Evolutionary conservation across 2,888 invertebrate genomes (phyloP), one percentile per base, ranked within the genome.

Genomic region (Theristus sp.): DNA sequence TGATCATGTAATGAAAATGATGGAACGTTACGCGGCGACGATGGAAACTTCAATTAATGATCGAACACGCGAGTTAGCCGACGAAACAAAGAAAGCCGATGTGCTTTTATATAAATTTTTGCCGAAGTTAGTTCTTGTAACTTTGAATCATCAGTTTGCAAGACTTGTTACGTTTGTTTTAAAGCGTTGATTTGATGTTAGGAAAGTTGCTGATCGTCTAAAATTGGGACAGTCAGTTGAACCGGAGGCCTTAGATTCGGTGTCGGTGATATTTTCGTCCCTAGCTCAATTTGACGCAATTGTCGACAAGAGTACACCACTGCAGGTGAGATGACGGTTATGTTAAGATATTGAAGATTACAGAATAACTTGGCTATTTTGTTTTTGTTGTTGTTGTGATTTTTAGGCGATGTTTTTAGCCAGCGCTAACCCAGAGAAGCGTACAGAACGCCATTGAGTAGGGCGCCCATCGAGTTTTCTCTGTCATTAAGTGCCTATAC

Each of bases 1-100:
- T 71, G 94, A 94, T 76, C 91, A 91, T 73, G 91, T 93, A 90
- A 87, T 93, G 81, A 86, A 87, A 0, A 90, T 93, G 84, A 90
- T 94, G 89, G 93, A 93, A 75, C 89, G 89, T 73, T 91, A 93
- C 73, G 90, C 93, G 22, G 89, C 87, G 69, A 93, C 91, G 76
- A 79, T 94, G 68, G 93, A 93, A 75, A 87, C 83, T 0, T 78
- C 93, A 1, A 91, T 93, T 0, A 89, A 90, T 71, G 91, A 93
- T 74, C 80, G 91, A 62, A 93, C 91, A 0, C 87, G 89, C 75
- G 89, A 89, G 74, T 77, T 94, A 61, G 86, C 87, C 68, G 89
- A 90, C 75, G 94, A 94, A 78, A 93, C 93, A 76, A 89, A 89
- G 78, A 93, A 91, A 80, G 89, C 74, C 80, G 91, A 59, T 80